These are phyloP conservation scores for Papilio glaucus DNA, from an alignment of 1,140 invertebrate species.

Conservation along the genomic window DNA sequence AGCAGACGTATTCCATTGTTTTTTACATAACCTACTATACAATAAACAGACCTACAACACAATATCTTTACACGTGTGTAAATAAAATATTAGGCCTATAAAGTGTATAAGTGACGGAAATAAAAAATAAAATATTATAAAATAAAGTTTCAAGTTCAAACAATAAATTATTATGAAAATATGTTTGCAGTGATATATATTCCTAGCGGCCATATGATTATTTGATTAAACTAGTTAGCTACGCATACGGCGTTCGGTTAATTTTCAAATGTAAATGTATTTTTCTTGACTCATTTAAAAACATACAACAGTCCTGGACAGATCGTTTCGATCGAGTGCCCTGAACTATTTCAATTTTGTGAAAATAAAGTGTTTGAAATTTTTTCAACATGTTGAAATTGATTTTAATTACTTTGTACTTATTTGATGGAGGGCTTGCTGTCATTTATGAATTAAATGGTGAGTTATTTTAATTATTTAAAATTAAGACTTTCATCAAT, in stretches of 20 bases:
- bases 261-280: conserved; percentile 17
- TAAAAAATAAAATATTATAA: no score
- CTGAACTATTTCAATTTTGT: background rate
- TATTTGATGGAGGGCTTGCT: background rate
- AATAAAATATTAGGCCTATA: no score
- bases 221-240: conserved; percentile 7
- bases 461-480: no score
- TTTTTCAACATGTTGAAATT: background rate
- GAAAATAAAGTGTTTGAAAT: background rate
- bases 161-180: background rate
- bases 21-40: no score
- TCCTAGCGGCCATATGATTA: background rate
- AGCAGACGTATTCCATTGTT: no score
- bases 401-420: background rate
- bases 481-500: no score
- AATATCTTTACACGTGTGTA: no score
- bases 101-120: no score
- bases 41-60: no score
- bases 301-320: conserved; percentile 2
- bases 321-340: background rate
- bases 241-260: background rate
- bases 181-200: background rate
- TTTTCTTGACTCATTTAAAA: conserved; percentile 14
- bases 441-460: conserved; percentile 12
- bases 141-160: no score